Evolutionary conservation across 2,797 vertebrate genomes (phyloP), one percentile per base, ranked within the genome.

Genomic region (Pipistrellus nathusii): DNA sequence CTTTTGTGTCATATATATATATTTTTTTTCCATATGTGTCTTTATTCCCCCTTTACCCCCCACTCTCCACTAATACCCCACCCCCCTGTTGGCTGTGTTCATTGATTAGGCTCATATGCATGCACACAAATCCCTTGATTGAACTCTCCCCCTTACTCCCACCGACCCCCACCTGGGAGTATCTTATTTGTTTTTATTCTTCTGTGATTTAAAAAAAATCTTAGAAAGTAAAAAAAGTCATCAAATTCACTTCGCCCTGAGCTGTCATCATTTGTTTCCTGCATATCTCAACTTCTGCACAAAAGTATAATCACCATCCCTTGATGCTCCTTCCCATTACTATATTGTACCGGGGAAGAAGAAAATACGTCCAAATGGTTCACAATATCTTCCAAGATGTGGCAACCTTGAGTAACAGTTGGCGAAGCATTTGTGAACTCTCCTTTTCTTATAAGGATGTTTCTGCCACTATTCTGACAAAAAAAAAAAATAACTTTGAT

Each of bases 141-240:
- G 44, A 44, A 11, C 44, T 44, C 10, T 44, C 44, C 44, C 44
- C 44, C 44, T 44, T 44, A 44, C 10, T 44, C 44, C 44, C 44
- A 44, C 44, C 10, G 44, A 44, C 44, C 44, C 44, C 44, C 44
- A 44, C 44, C 44, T 44, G 44, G 10, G 44, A 2, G 44, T 44
- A 11, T 44, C 66, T 88, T 91, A 81, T 44, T 85, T 27, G 15
- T 71, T 68, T 76, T 86, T 27, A 48, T 78, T 90, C 27, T 9
- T 78, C 55, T 66, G 3, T 88, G 48, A 72, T 89, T 57, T 46
- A 64, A 80, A 30, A 93, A 77, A 80, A 80, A 51, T 25, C 12
- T 59, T 44, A 92, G 68, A 88, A 73, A 59, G 30, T 93, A 23
- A 73, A 92, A 85, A 85, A 88, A 64, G 21, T 90, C 46, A 81